phyloP scores from a whole-genome alignment of 1,140 invertebrate genomes.

The Drosophila equinoxialis region DNA sequence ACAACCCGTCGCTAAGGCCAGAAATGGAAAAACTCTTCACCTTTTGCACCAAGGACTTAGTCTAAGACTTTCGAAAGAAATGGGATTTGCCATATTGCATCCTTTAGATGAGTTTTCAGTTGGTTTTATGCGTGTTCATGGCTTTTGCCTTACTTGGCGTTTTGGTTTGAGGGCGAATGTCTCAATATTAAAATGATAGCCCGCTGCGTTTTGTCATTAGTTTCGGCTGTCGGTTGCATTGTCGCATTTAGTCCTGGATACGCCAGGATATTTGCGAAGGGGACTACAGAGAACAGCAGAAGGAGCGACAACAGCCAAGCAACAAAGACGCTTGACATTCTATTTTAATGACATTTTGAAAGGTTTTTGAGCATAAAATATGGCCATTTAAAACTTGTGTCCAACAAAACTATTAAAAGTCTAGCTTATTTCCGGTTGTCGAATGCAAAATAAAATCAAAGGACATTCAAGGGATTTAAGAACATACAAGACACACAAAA shows the following conservation, averaged over 20 bases:
- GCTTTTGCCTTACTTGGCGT: slow-evolving; percentile 28
- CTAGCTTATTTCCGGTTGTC: slow-evolving; percentile 48
- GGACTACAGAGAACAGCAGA: not conserved
- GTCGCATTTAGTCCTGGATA: slow-evolving; percentile 11
- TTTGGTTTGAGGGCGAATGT: slow-evolving; percentile 45
- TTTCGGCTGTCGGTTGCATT: slow-evolving; percentile 73
- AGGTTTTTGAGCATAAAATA: slow-evolving; percentile 70
- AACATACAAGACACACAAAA: not conserved
- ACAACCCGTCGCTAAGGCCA: slow-evolving; percentile 19
- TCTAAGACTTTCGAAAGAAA: not conserved
- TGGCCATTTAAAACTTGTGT: slow-evolving; percentile 71
- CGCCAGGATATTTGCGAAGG: not conserved
- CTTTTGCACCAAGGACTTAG: not conserved
- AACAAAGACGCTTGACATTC: slow-evolving; percentile 40
- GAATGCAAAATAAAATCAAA: slow-evolving; percentile 26
- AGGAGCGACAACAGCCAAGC: too few relatives aligned
- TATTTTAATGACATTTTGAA: slow-evolving; percentile 77
- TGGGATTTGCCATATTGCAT: slow-evolving; percentile 67
- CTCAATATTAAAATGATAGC: slow-evolving; percentile 79
- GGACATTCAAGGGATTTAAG: slow-evolving; percentile 27
- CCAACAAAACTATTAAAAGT: slow-evolving; percentile 62
- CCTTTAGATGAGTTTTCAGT: slow-evolving; percentile 38
- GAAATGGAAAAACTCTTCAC: slow-evolving; percentile 3
- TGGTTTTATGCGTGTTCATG: not conserved
- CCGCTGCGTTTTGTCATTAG: slow-evolving; percentile 79